Base-by-base conservation (phyloP, 2,888 invertebrate species). In the Watsonalla binaria region DNA sequence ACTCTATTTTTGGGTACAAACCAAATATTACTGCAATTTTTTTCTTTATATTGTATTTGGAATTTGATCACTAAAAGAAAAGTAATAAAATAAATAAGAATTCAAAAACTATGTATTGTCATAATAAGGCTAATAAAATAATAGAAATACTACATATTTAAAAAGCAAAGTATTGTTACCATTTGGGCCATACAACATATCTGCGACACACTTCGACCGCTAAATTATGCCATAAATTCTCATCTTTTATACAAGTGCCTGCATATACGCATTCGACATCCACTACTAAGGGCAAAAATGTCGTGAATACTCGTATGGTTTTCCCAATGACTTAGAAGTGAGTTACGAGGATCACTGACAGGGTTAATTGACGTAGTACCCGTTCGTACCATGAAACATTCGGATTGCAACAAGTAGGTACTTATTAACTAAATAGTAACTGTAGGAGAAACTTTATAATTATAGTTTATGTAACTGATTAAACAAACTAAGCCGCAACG, bases 171-270 rank as follows among this genome's bases (percentile, higher is more conserved):
- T 35, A 46, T 52, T 62, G 64, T 64, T 61, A 54, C 54, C 58
- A 61, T 62, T 71, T 65, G 57, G 59, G 61, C 63, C 66, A 61
- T 55, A 65, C 62, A 56, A 46, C 62, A 65, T 62, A 61, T 64
- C 71, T 65, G 68, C 76, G 79, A 74, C 81, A 81, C 70, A 80
- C 76, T 76, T 80, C 63, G 60, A 60, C 59, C 58, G 62, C 66
- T 67, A 70, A 76, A 76, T 78, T 73, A 75, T 76, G 74, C 70
- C 72, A 80, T 78, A 81, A 79, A 78, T 78, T 76, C 70, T 73
- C 73, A 70, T 72, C 70, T 72, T 24, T 24, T 63, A 54, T 58
- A 60, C 55, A 46, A 59, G 60, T 61, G 60, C 56, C 47, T 45
- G 47, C 59, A 58, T 59, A 56, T 59, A 55, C 53, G 61, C 52